Base-by-base conservation (phyloP, 2,888 invertebrate genomes). In the Acleris cristana region DNA sequence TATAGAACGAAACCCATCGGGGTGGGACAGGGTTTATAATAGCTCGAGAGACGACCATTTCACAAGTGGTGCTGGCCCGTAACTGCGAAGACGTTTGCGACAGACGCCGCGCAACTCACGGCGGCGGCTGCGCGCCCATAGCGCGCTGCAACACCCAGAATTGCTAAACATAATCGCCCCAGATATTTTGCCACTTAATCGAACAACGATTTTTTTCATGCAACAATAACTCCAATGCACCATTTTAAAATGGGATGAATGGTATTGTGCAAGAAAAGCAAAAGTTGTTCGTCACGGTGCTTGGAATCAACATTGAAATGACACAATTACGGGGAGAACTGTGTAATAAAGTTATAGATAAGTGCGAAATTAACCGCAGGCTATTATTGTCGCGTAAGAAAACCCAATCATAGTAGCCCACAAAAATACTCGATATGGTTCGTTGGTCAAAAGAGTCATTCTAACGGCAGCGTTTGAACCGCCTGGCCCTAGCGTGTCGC, bases 1-100 rank as follows among this genome's bases (percentile, higher is more conserved):
- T 77, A 78, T 77, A 75, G 74, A 84, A 92, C 87, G 89, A 90
- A 92, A 86, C 83, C 82, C 85, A 85, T 85, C 82, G 79, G 82
- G 82, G 84, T 81, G 83, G 84, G 83, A 84, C 82, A 79, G 86
- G 82, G 86, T 86, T 83, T 92, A 89, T 88, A 92, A 92, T 92
- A 92, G 90, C 83, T 83, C 90, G 82, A 77, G 87, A 89, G 86
- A 90, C 92, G 88, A 90, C 90, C 90, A 92, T 92, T 92, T 90
- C 92, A 91, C 90, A 92, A 92, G 92, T 80, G 82, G 85, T 79
- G 66, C 52, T 79, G 76, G 83, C 78, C 81, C 83, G 84, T 82
- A 84, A 92, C 90, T 92, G 89, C 79, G 79, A 62, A 66, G 78
- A 58, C 73, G 81, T 85, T 90, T 88, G 86, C 90, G 87, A 82